Evolutionary conservation across 2,113 vertebrate species (phyloP).

Genomic region (Pterophyllum scalare): DNA sequence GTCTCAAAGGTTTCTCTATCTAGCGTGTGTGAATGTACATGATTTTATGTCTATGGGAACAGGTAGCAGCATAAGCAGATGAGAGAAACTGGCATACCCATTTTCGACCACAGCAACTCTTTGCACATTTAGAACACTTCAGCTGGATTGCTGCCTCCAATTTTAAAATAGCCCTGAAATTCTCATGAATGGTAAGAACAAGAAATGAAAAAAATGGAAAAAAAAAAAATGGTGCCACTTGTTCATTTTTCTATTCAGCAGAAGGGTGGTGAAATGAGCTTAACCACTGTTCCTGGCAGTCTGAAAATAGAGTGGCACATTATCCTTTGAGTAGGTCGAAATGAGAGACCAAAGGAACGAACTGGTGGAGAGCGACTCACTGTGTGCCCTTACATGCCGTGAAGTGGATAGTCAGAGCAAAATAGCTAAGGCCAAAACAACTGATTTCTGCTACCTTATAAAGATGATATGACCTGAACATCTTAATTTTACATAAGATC

Average conservation of each 20-base stretch:
- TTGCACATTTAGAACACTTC: slow-evolving; percentile 20
- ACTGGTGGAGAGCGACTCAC: slow-evolving; percentile 16
- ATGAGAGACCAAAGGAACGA: slow-evolving; percentile 49
- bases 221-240: not conserved
- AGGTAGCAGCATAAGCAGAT: not conserved
- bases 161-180: slow-evolving; percentile 32
- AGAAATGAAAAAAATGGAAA: slow-evolving; percentile 22
- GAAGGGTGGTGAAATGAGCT: slow-evolving; percentile 68
- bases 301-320: slow-evolving; percentile 54
- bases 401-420: not conserved
- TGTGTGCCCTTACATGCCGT: slow-evolving; percentile 30
- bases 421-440: not conserved
- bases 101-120: not conserved
- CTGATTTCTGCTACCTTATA: not conserved
- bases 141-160: slow-evolving; percentile 33
- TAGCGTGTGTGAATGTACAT: not conserved
- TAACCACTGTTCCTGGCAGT: slow-evolving; percentile 45
- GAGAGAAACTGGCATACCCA: slow-evolving; percentile 23
- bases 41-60: not conserved
- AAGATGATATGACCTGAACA: not conserved
- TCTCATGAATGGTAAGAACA: slow-evolving; percentile 34
- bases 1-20: not conserved
- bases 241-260: slow-evolving; percentile 63
- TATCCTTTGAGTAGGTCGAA: slow-evolving; percentile 39
- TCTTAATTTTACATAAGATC: not conserved